Percentiles rank a stretch among this genome's conserved stretches.
These are phyloP conservation scores for Ectropis crepuscularia DNA, from an alignment of 2,888 invertebrate genomes.

Conservation along the genomic window DNA sequence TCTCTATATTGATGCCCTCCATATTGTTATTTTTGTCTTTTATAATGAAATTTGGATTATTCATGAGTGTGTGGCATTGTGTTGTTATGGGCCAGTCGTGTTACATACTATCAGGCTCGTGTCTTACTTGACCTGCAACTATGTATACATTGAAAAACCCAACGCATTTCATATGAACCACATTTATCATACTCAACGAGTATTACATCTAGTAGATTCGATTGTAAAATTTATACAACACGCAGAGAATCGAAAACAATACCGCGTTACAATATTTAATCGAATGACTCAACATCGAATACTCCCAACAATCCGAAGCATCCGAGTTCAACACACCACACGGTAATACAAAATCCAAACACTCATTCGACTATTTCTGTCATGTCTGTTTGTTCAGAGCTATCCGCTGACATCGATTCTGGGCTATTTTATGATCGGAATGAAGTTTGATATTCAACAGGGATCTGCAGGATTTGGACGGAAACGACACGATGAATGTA, in stretches of 20 bases:
- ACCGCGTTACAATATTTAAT: not conserved
- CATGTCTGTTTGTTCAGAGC: constrained; percentile 36
- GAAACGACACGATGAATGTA: not conserved
- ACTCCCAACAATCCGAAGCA: constrained; percentile 26
- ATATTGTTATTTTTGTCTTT: too few relatives aligned
- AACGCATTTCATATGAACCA: not conserved
- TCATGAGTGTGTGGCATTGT: too few relatives aligned
- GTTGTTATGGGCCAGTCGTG: too few relatives aligned
- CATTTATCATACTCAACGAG: too few relatives aligned
- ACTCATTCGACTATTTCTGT: constrained; percentile 59
- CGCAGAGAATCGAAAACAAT: not conserved
- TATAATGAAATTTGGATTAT: too few relatives aligned
- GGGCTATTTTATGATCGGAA: constrained; percentile 62
- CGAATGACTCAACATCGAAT: constrained; percentile 24
- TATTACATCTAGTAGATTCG: not conserved
- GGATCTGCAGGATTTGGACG: constrained; percentile 6
- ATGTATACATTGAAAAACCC: too few relatives aligned
- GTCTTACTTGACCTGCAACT: too few relatives aligned
- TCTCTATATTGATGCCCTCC: too few relatives aligned
- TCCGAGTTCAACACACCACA: constrained; percentile 42
- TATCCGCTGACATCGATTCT: constrained; percentile 32
- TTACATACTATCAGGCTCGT: too few relatives aligned
- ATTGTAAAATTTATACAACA: too few relatives aligned
- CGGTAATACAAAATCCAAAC: constrained; percentile 56
- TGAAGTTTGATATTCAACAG: constrained; percentile 26